phyloP scores from a whole-genome alignment of 2,888 invertebrate species.

The Mimas tiliae region DNA sequence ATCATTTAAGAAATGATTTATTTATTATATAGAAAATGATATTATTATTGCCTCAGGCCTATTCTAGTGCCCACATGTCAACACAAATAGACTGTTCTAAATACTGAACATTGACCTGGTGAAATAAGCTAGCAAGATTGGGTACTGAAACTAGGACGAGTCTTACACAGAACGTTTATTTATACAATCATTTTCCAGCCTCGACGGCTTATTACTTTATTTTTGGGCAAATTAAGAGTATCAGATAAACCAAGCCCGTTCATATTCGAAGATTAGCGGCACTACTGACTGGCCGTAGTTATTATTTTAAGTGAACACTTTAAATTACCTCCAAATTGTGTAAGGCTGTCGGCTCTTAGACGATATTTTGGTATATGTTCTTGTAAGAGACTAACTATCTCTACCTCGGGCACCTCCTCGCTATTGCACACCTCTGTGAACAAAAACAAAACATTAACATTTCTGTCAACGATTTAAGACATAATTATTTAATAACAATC shows the following conservation, averaged over 20 bases:
- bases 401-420: slow-evolving; percentile 97
- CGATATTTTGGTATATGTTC: slow-evolving; percentile 98
- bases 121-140: slow-evolving; percentile 48
- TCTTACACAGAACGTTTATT: slow-evolving; percentile 12
- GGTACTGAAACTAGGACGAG: slow-evolving; percentile 52
- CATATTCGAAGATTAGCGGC: not conserved
- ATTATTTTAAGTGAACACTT: slow-evolving; percentile 30
- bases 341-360: slow-evolving; percentile 96
- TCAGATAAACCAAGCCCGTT: not conserved
- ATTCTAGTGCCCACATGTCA: not conserved
- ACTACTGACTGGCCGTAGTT: not conserved
- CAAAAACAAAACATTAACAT: slow-evolving; percentile 53
- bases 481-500: not conserved
- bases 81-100: slow-evolving; percentile 50
- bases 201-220: not conserved
- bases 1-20: too few relatives aligned
- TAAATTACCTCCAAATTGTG: slow-evolving; percentile 93
- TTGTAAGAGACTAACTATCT: slow-evolving; percentile 96
- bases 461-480: not conserved
- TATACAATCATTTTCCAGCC: not conserved
- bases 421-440: slow-evolving; percentile 95
- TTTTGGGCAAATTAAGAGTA: not conserved
- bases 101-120: slow-evolving; percentile 62
- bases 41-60: not conserved
- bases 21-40: not conserved